These are phyloP conservation scores for Tipula helvola DNA, from an alignment of 2,888 invertebrate species.

Conservation along the genomic window DNA sequence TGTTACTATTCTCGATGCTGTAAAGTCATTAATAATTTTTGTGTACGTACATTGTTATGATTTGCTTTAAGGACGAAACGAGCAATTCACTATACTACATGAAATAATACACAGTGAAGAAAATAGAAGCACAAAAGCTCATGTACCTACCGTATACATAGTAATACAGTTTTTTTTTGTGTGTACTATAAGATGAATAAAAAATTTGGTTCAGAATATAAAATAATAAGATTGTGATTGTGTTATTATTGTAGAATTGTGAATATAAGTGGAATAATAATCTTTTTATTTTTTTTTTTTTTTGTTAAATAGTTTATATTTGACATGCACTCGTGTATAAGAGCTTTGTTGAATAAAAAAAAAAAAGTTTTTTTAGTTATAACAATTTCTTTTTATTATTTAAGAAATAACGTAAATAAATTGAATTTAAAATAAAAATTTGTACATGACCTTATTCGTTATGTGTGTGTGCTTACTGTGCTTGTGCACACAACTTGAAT, in stretches of 20 bases:
- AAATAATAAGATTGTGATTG: background rate
- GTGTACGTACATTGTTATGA: background rate
- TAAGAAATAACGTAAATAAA: background rate
- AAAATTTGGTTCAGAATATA: too few species aligned
- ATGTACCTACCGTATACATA: background rate
- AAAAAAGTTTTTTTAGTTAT: background rate
- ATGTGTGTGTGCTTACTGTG: background rate
- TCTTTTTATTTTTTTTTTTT: background rate
- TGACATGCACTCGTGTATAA: background rate
- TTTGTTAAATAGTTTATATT: background rate
- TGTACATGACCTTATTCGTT: background rate
- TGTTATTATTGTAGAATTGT: background rate
- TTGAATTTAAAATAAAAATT: background rate
- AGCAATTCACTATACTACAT: background rate
- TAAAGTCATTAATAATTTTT: background rate
- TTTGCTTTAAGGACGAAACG: background rate
- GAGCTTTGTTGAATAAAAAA: background rate
- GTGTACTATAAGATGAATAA: too few species aligned
- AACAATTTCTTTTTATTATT: background rate
- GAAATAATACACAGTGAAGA: background rate
- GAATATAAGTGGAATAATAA: background rate
- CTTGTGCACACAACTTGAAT: background rate
- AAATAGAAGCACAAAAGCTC: background rate
- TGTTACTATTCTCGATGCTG: background rate
- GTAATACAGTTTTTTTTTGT: background rate